Evolutionary conservation across 2,113 vertebrate species (phyloP), one percentile per base, ranked within the genome.

Genomic region (Calonectris borealis): DNA sequence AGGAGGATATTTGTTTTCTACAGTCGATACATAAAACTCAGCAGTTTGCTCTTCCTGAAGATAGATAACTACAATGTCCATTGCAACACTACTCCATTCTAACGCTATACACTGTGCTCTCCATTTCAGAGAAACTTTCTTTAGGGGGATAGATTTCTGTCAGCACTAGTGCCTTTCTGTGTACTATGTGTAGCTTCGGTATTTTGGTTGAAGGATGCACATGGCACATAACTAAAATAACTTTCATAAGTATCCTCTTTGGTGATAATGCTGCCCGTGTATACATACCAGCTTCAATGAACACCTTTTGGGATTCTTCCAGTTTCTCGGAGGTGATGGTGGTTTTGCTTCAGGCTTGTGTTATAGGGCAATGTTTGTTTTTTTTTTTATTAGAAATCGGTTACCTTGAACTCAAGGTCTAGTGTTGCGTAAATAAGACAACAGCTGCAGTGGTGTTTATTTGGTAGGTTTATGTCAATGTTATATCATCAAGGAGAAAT

Each of bases 11-110:
- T 84, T 22, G 26, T 82, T 91, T 89, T 72, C 46, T 46, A 2
- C 13, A 36, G 2, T 49, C 0, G 0, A 21, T 78, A 36, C 3
- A 10, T 36, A 49, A 38, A 52, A 44, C 25, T 64, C 22, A 29
- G n/a, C 60, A 49, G 27, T 60, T 85, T 87, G 51, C 60, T 20
- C 1, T 87, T 55, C 51, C 22, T 64, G 20, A 55, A 54, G 27
- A 17, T 2, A 25, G 73, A 20, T 55, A 84, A 32, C 31, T 34
- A 16, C n/a, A 10, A 27, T 40, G 16, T 60, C 44, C 36, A 57
- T 21, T n/a, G 44, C n/a, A 65, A 10, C 31, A 10, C 24, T 38
- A 0, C 15, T 87, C 3, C 27, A 0, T 82, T 94, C 32, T 76
- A 16, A 22, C 1, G 0, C 36, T 52, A 0, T 60, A 36, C 7